Percentiles rank a stretch among this genome's conserved stretches.
These are phyloP conservation scores for Premnoplex brunnescens DNA, from an alignment of 2,797 vertebrate species.

Conservation along the genomic window DNA sequence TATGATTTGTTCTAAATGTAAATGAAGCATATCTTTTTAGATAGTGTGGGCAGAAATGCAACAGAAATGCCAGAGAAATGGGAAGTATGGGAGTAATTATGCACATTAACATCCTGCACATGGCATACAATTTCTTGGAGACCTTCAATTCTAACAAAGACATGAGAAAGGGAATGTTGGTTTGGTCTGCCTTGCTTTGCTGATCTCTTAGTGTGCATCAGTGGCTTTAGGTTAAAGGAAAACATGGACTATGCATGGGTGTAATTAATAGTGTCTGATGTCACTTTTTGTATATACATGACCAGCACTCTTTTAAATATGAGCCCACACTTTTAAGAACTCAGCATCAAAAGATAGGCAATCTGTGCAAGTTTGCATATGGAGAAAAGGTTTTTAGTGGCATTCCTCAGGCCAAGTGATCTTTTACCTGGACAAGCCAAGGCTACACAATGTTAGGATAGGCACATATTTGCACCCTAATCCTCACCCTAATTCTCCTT, in stretches of 20 bases:
- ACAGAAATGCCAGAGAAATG: not conserved
- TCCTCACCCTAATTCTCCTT: too few species aligned
- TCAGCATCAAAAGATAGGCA: not conserved
- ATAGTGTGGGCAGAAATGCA: not conserved
- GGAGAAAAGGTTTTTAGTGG: not conserved
- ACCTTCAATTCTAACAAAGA: not conserved
- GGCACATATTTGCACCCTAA: not conserved
- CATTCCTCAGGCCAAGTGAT: not conserved
- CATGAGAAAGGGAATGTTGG: not conserved
- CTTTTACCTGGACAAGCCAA: not conserved
- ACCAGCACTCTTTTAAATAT: not conserved
- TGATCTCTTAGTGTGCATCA: not conserved
- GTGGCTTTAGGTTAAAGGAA: not conserved
- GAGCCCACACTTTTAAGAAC: not conserved
- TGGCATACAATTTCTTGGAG: not conserved
- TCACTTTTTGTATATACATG: not conserved
- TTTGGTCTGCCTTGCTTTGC: not conserved
- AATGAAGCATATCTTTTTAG: not conserved
- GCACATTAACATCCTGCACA: not conserved
- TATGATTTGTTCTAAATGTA: not conserved
- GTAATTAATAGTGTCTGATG: not conserved
- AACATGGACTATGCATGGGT: not conserved
- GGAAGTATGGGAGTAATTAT: not conserved
- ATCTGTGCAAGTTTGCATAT: not conserved
- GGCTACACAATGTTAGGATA: not conserved